phyloP scores from a whole-genome alignment of 37 sponge, comb jelly and placozoan genomes.

The Cladorhizidae sp. region DNA sequence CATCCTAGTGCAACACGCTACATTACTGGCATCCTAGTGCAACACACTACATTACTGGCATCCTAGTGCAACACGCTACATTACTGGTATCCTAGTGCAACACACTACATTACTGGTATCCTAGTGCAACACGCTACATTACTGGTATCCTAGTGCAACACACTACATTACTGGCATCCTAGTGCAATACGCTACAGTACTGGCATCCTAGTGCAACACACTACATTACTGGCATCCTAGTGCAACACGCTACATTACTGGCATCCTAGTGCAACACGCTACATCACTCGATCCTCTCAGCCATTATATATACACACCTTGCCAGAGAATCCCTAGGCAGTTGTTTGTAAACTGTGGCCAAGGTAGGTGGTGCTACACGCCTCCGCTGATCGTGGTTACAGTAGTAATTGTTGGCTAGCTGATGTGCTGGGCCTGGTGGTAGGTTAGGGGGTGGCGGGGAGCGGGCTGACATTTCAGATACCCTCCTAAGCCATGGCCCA shows the following conservation, averaged over 20 bases:
- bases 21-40: too few species aligned
- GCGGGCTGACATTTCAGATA: conserved; percentile 20
- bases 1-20: too few species aligned
- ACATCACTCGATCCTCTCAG: not conserved
- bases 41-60: too few species aligned
- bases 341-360: conserved; percentile 15
- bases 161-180: too few species aligned
- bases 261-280: not conserved
- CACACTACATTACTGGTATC: too few species aligned
- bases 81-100: too few species aligned
- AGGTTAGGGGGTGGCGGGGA: conserved; percentile 75
- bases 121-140: too few species aligned
- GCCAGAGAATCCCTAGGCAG: not conserved
- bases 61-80: too few species aligned
- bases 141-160: too few species aligned
- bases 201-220: not conserved
- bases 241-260: not conserved
- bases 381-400: conserved; percentile 61
- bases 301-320: conserved; percentile 17
- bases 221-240: not conserved
- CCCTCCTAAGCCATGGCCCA: conserved; percentile 42
- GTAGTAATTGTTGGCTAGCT: conserved; percentile 77
- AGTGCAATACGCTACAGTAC: not conserved
- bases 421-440: conserved; percentile 78
- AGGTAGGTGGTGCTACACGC: conserved; percentile 58